phyloP scores from a whole-genome alignment of 2,888 invertebrate species.

The Nemotelus pantherinus region DNA sequence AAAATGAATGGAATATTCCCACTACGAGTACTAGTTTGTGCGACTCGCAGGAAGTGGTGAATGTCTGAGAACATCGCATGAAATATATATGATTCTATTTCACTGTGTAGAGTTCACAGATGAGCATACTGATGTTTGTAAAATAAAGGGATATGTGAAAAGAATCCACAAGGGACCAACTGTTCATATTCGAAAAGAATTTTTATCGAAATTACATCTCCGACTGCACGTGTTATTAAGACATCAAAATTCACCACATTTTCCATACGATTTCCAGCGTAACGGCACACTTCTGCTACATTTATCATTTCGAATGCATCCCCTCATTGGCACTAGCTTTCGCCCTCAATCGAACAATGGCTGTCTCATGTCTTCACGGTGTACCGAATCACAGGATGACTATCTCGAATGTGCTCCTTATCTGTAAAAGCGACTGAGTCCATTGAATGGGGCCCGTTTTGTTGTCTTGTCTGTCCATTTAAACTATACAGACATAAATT shows the following conservation, averaged over 20 bases:
- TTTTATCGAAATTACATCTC: no score
- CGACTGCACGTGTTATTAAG: neutral
- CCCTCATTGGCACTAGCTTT: conserved; percentile 5
- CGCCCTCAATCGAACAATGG: neutral
- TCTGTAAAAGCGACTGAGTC: neutral
- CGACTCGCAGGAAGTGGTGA: no score
- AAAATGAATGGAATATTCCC: neutral
- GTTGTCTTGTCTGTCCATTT: neutral
- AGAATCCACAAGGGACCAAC: no score
- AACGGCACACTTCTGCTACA: neutral
- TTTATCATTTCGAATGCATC: neutral
- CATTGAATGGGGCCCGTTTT: neutral
- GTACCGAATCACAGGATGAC: neutral
- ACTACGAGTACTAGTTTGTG: no score
- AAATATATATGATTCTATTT: no score
- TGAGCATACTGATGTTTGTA: no score
- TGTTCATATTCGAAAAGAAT: no score
- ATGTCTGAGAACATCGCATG: no score
- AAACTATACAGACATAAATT: conserved; percentile 19
- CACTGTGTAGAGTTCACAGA: no score
- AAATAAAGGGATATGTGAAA: no score
- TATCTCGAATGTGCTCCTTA: conserved; percentile 11
- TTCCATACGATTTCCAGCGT: neutral
- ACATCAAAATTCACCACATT: neutral
- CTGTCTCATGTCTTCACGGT: conserved; percentile 18